These are phyloP conservation scores for Acanthosepion lycidas DNA, from an alignment of 2,888 invertebrate genomes.

Conservation along the genomic window DNA sequence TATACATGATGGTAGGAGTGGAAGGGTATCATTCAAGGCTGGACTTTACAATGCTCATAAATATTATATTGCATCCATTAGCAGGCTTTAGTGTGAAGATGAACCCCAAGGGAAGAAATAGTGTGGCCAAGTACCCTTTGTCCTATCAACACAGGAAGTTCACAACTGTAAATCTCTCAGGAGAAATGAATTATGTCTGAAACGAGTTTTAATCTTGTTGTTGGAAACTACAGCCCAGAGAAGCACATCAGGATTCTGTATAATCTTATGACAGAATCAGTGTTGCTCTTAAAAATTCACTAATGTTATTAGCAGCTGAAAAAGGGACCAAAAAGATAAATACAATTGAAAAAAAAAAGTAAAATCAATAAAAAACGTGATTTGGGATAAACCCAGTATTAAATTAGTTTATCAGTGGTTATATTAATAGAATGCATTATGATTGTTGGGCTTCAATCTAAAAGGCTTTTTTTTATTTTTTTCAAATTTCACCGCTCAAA, in stretches of 20 bases:
- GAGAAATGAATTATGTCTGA: neutral
- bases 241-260: neutral
- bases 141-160: neutral
- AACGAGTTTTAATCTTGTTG: neutral
- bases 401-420: neutral
- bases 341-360: neutral
- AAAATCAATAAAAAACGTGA: neutral
- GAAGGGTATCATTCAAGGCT: neutral
- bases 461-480: too few relatives aligned
- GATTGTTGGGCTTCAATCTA: too few relatives aligned
- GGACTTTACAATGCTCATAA: constrained; percentile 20
- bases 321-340: neutral
- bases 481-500: too few relatives aligned
- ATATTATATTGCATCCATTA: constrained; percentile 8
- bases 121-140: constrained; percentile 33
- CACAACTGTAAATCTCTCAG: constrained; percentile 20
- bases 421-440: neutral
- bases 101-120: neutral
- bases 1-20: neutral
- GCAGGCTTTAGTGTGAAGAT: neutral
- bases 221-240: neutral
- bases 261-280: neutral
- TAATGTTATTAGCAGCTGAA: neutral
- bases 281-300: neutral
- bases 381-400: neutral